A percentile compares a stretch with the other conserved stretches of the same genome.
These are phyloP conservation scores for Psilopogon haemacephalus DNA, from an alignment of 2,113 vertebrate species.

Conservation along the genomic window DNA sequence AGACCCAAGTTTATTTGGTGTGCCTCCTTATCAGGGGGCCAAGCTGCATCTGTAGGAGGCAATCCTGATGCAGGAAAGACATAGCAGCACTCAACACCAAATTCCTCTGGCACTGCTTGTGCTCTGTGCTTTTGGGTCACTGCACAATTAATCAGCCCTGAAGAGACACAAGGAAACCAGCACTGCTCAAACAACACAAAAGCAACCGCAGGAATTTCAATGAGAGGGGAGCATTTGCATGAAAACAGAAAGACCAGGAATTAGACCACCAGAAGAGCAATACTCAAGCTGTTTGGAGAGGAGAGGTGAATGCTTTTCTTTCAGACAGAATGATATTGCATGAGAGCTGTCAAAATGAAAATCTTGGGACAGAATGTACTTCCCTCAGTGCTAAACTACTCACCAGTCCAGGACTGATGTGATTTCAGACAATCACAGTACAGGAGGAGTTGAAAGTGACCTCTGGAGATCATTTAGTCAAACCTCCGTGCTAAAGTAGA, in stretches of 20 bases:
- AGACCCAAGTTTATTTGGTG: background rate
- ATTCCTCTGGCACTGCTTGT: conserved; percentile 3
- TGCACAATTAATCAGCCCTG: background rate
- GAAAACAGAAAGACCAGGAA: background rate
- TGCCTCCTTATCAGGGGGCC: background rate
- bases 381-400: background rate
- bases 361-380: background rate
- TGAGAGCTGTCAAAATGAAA: background rate
- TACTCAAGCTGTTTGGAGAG: background rate
- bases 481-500: background rate
- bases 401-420: background rate
- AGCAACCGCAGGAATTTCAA: background rate
- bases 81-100: background rate
- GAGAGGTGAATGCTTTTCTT: background rate
- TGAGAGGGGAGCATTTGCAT: background rate
- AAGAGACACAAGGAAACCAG: background rate
- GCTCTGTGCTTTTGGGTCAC: conserved; percentile 30
- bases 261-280: background rate
- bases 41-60: background rate
- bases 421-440: background rate
- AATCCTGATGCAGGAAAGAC: background rate
- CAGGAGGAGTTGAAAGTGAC: background rate
- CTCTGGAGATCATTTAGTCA: background rate
- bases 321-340: background rate
- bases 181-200: background rate